Evolutionary conservation across 2,113 vertebrate species (phyloP), one percentile per base, ranked within the genome.

Genomic region (Garra rufa): DNA sequence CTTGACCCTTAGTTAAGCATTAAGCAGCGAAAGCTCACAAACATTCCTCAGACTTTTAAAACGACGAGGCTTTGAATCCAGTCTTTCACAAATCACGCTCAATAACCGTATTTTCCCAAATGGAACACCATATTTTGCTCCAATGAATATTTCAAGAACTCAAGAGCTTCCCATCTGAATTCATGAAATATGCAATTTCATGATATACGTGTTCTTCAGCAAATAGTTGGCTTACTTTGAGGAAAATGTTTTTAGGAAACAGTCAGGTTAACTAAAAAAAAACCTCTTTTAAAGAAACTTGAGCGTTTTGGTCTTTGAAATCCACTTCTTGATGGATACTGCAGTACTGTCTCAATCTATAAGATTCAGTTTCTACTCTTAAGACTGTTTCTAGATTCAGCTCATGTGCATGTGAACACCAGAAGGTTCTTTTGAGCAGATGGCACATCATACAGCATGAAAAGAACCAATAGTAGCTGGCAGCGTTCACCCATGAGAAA

Each of bases 361-460:
- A 41, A 76, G 73, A 52, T 17, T 76, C 73, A 28, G 73, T 41
- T 76, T 19, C 8, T 4, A 48, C 28, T 52, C 46, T 76, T 21
- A 63, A 61, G 46, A 11, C 38, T 28, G 55, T 61, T 80, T 80
- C 5, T 9, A 24, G 59, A 80, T 80, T 80, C 57, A 21, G 15
- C 57, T 80, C 41, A 28, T 80, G 57, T 63, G 14, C 55, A 9
- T 44, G 38, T 43, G 77, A 65, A 65, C 34, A 57, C 15, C 77
- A 80, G 77, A 80, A 30, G 77, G 41, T 65, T 79, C 57, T 65
- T 79, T 17, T 44, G 57, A 43, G 63, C 77, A 80, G 77, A 46
- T 65, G 77, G 77, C 59, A 34, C 41, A 44, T 80, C 57, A 80
- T 65, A 46, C 41, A 80, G 57, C 57, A 80, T 80, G 77, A 80